Base-by-base conservation (phyloP, 1,140 invertebrate species). In the Sminthurinus signatus region DNA sequence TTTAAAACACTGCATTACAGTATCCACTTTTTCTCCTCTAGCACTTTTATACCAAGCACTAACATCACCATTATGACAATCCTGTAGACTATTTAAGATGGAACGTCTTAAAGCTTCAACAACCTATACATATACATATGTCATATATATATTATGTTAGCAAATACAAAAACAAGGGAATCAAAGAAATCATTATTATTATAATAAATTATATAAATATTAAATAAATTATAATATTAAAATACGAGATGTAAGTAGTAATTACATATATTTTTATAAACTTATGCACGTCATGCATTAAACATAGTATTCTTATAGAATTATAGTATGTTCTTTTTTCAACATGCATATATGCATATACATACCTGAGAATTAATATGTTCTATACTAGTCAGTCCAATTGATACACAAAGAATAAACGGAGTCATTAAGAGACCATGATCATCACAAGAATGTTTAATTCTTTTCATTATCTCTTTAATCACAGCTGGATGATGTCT, bases 361-460 rank as follows among this genome's bases (percentile, higher is more conserved):
- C 36, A 57, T 59, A 69, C 67, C 56, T 23, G 31, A 10, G 55
- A n/a, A 21, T 56, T 65, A 46, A 65, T 25, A 27, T 65, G 60
- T 4, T 51, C 52, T 28, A 64, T 56, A 0, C 56, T 60, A 12
- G 61, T 62, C 10, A 70, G 46, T 17, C 64, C 61, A 17, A 70
- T 27, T 5, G 57, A 23, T 5, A 67, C 27, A n/a, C 61, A 64
- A 4, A 70, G 31, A 17, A 64, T 62, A 19, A 70, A 70, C 19
- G 68, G 68, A 15, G 56, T 62, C 42, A 58, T 63, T 2, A 70
- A 46, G 12, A 64, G 27, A 14, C 23, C 25, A 42, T 60, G 46
- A 39, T 67, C 58, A 25, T 28, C 63, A 0, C 31, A 17, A 14
- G 64, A 57, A 8, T 28, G 17, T 56, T 61, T 70, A n/a, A 67